Evolutionary conservation across 2,113 vertebrate genomes (phyloP).

Genomic region (Microtus oregoni): DNA sequence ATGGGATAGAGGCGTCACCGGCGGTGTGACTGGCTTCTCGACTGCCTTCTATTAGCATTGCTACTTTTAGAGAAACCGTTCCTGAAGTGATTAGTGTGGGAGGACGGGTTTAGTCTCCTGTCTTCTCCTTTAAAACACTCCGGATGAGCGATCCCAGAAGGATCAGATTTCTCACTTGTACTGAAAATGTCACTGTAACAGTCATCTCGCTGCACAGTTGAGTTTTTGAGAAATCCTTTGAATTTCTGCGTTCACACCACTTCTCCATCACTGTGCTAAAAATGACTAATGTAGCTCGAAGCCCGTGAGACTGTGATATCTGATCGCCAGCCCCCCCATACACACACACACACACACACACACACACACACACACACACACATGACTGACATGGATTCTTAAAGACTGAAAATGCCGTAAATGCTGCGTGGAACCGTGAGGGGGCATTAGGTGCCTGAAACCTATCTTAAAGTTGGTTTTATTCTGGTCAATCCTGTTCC

Average conservation of each 20-base stretch:
- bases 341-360: conserved; percentile 47
- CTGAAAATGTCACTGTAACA: conserved; percentile 91
- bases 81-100: conserved; percentile 87
- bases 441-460: neutral
- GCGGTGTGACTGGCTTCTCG: conserved; percentile 76
- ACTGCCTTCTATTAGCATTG: conserved; percentile 81
- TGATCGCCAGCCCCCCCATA: conserved; percentile 78
- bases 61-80: conserved; percentile 87
- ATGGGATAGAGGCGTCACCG: conserved; percentile 68
- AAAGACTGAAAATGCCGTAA: conserved; percentile 75
- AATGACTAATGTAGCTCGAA: conserved; percentile 88
- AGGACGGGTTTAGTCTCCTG: conserved; percentile 88
- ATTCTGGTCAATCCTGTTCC: neutral
- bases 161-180: conserved; percentile 89
- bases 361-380: conserved; percentile 37
- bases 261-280: conserved; percentile 86
- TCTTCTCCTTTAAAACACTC: conserved; percentile 87
- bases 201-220: conserved; percentile 89
- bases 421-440: conserved; percentile 36
- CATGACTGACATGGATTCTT: conserved; percentile 72
- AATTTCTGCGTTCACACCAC: conserved; percentile 90
- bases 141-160: conserved; percentile 88
- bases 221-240: conserved; percentile 86
- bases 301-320: conserved; percentile 84
- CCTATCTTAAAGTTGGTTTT: neutral